These are phyloP conservation scores for Pyxicephalus adspersus DNA, from an alignment of 2,113 vertebrate genomes.

Conservation along the genomic window DNA sequence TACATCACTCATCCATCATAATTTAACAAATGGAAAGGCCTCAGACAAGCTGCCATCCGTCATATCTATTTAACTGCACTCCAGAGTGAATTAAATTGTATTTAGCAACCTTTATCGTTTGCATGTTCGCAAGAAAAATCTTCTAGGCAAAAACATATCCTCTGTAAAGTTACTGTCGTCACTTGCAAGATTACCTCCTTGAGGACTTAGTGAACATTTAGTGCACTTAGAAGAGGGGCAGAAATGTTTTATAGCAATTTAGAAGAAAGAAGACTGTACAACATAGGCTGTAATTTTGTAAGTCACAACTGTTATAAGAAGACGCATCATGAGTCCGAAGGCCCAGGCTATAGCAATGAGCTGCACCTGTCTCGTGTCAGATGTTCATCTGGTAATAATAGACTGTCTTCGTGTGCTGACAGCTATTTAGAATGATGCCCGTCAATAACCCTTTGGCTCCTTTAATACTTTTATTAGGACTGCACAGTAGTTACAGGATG, in stretches of 20 bases:
- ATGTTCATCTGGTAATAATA: constrained; percentile 27
- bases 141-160: constrained; percentile 53
- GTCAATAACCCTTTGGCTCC: not conserved
- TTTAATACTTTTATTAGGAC: no score
- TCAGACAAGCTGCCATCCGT: constrained; percentile 80
- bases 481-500: no score
- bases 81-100: constrained; percentile 74
- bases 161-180: constrained; percentile 58
- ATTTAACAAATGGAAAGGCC: constrained; percentile 77
- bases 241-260: constrained; percentile 27
- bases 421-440: constrained; percentile 7
- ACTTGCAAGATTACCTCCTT: constrained; percentile 61
- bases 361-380: not conserved
- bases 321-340: not conserved
- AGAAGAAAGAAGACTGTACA: constrained; percentile 12
- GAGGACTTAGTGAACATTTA: constrained; percentile 52
- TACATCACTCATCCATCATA: constrained; percentile 82
- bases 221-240: constrained; percentile 33
- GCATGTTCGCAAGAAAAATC: constrained; percentile 63
- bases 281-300: not conserved
- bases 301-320: not conserved
- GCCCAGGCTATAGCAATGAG: not conserved
- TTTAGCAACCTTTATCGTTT: constrained; percentile 72
- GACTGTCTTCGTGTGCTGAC: not conserved
- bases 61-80: constrained; percentile 74